Conservation (phyloP, 2,113 vertebrate species). For the Pedionomus torquatus region DNA sequence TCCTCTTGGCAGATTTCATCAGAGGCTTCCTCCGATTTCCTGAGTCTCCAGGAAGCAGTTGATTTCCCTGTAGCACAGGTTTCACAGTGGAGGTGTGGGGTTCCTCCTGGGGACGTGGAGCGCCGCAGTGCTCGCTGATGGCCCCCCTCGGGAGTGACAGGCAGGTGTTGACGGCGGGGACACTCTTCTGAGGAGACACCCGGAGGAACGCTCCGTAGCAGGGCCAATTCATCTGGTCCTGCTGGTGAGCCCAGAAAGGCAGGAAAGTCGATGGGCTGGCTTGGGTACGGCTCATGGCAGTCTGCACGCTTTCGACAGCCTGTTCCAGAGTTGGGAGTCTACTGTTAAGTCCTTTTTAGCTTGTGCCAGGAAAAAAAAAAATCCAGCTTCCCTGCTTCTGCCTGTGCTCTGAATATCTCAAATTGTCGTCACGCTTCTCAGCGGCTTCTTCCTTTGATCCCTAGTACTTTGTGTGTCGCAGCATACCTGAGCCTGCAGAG, state of each 20-base stretch:
- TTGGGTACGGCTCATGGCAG: neutral
- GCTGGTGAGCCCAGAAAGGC: conserved; percentile 30
- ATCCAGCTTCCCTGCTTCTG: neutral
- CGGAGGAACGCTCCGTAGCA: neutral
- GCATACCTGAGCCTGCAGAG: neutral
- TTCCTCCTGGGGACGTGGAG: neutral
- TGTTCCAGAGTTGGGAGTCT: neutral
- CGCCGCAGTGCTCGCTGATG: accelerated
- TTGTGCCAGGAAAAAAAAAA: neutral
- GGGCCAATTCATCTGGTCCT: neutral
- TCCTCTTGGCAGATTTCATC: neutral
- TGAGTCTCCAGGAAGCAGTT: neutral
- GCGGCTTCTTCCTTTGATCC: neutral
- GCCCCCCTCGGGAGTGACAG: neutral
- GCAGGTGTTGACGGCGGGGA: neutral
- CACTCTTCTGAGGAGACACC: neutral
- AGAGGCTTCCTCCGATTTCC: neutral
- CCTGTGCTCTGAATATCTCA: neutral
- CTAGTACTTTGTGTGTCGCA: neutral
- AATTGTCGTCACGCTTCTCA: neutral
- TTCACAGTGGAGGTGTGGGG: neutral
- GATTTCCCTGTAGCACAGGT: neutral
- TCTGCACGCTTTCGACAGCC: neutral
- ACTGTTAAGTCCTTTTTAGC: neutral
- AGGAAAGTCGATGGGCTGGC: neutral